Evolutionary conservation across 2,888 invertebrate species (phyloP), one percentile per base, ranked within the genome.

Genomic region (Apomyelois bistriatella): DNA sequence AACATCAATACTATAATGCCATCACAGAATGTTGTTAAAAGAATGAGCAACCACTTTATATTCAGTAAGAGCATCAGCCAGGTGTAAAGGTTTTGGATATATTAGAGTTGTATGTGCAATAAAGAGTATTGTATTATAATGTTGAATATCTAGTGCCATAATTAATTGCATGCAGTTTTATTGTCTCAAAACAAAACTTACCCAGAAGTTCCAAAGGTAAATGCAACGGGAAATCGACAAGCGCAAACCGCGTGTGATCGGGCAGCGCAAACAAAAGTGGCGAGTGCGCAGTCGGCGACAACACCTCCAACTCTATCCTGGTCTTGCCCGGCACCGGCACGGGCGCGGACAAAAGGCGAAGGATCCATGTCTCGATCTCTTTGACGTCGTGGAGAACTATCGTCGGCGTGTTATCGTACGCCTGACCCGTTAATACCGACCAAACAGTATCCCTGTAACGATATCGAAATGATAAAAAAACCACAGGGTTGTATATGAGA

Each of bases 281-380:
- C 56, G 96, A 94, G 71, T 97, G 97, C 51, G 96, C 93, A 55
- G 94, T 94, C 9, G 95, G 94, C 38, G 98, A 97, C 67, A 99
- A 89, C 59, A 99, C 95, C 87, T 98, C 97, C 53, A 93, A 85
- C 77, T 93, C 93, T 48, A 93, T 84, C 78, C 96, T 93, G 9
- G 99, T 99, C 88, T 98, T 98, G 53, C 98, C 97, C 35, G 99
- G 99, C 55, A 99, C 97, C 4, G 99, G 99, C 50, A 99, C 99
- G 2, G 99, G 99, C 53, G 99, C 97, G 62, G 98, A 99, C 42
- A 99, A 92, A 38, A 99, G 91, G 57, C 98, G 94, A 56, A 99
- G 91, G 67, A 99, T 99, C 99, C 99, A 99, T 6, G 98, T 99
- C 89, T 99, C 99, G 61, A 99, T 97, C 90, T 99, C 99, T 65